Base-by-base conservation (phyloP, 2,113 vertebrate species). In the Alethe castanea region DNA sequence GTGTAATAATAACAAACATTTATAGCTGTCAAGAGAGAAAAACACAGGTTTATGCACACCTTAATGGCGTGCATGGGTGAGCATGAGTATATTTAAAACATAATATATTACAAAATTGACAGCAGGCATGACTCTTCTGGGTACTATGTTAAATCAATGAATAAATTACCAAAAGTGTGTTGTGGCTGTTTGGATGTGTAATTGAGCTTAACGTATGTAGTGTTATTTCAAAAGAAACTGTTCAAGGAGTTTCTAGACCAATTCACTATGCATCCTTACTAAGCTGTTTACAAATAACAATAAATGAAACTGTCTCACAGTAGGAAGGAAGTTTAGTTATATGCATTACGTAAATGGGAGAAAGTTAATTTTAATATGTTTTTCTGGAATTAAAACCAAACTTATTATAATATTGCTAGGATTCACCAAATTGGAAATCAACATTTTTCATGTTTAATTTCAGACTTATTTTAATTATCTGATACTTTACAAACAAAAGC, bases 1-100 rank as follows among this genome's bases (percentile, higher is more conserved):
- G 97, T 98, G 98, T 98, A 99, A 98, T 99, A 99, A 99, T 98
- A 99, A 98, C 98, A 99, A 99, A 98, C 97, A 98, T 98, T 99
- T 99, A 99, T 99, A 98, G 98, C 98, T 98, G 98, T 98, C 98
- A 98, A 97, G 98, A 99, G 99, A 99, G 98, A 98, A 97, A 98
- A 98, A 98, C 98, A 98, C 98, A 98, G 98, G 98, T 98, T 98
- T 98, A 98, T 98, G 98, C 98, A 98, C 98, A 98, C 98, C 98
- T 99, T 98, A 98, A 98, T 98, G 98, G 98, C 96, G 96, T 98
- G 98, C 98, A 97, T 98, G 98, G 98, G 98, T 98, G 98, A 98
- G 97, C 98, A 98, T 98, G 97, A 98, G 98, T 98, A 98, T 98
- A 98, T 98, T 98, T 98, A 98, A 98, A 98, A 98, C 97, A 98